Evolutionary conservation across 2,113 vertebrate genomes (phyloP).

Genomic region (Apus apus): DNA sequence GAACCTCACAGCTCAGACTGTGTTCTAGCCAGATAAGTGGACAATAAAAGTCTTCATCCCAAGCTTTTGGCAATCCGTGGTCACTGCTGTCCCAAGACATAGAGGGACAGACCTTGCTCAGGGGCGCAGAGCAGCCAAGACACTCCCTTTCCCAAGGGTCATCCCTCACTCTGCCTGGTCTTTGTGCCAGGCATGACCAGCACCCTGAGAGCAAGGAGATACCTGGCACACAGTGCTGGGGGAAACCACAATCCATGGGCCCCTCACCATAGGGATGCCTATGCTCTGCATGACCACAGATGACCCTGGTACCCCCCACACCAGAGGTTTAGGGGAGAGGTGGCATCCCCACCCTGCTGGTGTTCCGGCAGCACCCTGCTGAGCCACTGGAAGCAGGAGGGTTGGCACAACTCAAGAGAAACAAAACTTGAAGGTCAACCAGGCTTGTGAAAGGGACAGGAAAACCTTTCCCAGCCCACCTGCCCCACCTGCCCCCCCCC

Average conservation of each 20-base stretch:
- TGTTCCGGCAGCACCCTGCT: background rate
- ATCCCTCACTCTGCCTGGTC: accelerated
- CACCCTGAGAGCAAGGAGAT: background rate
- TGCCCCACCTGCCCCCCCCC: background rate
- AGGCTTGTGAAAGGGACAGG: background rate
- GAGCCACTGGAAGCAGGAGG: background rate
- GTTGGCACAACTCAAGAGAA: background rate
- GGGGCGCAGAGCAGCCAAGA: accelerated
- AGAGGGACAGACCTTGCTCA: background rate
- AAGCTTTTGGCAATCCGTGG: background rate
- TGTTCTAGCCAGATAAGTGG: background rate
- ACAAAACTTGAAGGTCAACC: background rate
- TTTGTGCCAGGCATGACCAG: background rate
- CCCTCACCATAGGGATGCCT: background rate
- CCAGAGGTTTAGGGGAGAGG: background rate
- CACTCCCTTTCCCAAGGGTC: background rate
- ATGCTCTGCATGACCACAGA: background rate
- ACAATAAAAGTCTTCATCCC: background rate
- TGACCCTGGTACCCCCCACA: background rate
- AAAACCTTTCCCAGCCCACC: background rate
- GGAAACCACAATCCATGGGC: background rate
- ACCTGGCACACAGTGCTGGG: background rate
- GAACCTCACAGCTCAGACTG: background rate
- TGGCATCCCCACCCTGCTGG: accelerated
- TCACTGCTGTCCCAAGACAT: background rate